Evolutionary conservation across 2,888 invertebrate species (phyloP).

Genomic region (Junonia oenone): DNA sequence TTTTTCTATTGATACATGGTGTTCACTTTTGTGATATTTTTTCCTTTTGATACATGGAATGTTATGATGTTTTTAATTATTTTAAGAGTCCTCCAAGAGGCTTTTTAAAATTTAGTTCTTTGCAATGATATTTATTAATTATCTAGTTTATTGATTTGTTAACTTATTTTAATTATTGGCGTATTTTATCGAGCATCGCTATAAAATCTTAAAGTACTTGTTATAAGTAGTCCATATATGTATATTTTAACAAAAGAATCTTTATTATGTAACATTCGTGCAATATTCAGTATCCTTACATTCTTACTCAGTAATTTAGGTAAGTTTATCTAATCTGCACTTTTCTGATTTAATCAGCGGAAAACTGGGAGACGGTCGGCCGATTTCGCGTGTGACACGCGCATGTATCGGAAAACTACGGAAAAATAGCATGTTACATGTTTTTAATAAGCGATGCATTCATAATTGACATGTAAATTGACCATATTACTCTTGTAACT

Average conservation of each 20-base stretch:
- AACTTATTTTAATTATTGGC: too few relatives aligned
- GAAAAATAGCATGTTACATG: neutral
- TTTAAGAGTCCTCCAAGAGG: too few relatives aligned
- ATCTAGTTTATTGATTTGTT: too few relatives aligned
- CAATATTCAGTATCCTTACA: neutral
- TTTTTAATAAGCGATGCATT: neutral
- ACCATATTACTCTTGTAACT: neutral
- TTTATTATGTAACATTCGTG: neutral
- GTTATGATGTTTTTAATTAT: neutral
- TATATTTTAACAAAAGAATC: neutral
- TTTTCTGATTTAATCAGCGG: constrained; percentile 16
- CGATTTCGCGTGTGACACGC: constrained; percentile 12
- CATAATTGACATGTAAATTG: neutral
- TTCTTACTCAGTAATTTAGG: constrained; percentile 6
- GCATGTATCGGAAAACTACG: neutral
- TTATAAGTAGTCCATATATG: too few relatives aligned
- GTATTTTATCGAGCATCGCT: too few relatives aligned
- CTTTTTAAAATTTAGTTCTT: too few relatives aligned
- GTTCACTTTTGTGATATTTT: neutral
- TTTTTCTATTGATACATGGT: constrained; percentile 8
- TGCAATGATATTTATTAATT: too few relatives aligned
- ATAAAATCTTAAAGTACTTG: too few relatives aligned
- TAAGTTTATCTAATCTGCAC: constrained; percentile 12
- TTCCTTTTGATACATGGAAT: neutral
- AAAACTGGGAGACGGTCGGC: constrained; percentile 9